Evolutionary conservation across 2,113 vertebrate genomes (phyloP).

Genomic region (Ciconia boyciana): DNA sequence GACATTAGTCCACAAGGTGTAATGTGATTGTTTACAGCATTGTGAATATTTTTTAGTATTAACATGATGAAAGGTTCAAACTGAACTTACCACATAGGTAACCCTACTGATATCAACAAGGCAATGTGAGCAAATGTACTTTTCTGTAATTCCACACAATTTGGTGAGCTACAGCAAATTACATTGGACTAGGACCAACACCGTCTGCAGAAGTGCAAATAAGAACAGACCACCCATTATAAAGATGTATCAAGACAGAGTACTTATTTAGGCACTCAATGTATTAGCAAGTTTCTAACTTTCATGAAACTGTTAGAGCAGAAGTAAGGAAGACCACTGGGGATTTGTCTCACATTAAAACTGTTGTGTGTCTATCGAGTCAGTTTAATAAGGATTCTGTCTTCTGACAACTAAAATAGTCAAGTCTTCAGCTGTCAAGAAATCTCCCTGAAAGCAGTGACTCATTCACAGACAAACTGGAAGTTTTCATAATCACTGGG

Average conservation of each 20-base stretch:
- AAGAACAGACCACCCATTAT: background rate
- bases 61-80: background rate
- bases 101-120: background rate
- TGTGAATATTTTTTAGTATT: background rate
- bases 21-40: background rate
- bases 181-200: background rate
- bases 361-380: background rate
- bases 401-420: background rate
- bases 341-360: background rate
- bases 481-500: background rate
- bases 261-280: background rate
- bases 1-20: background rate
- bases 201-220: background rate
- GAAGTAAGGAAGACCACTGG: background rate
- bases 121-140: fast-evolving
- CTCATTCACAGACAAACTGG: background rate
- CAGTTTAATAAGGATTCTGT: background rate
- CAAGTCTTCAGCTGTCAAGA: background rate
- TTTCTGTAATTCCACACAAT: background rate
- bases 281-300: background rate
- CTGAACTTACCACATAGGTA: background rate
- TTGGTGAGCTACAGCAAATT: background rate
- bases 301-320: background rate
- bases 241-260: fast-evolving
- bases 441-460: background rate